Base-by-base conservation (phyloP, 2,888 invertebrate genomes). In the Nymphalis c-album region DNA sequence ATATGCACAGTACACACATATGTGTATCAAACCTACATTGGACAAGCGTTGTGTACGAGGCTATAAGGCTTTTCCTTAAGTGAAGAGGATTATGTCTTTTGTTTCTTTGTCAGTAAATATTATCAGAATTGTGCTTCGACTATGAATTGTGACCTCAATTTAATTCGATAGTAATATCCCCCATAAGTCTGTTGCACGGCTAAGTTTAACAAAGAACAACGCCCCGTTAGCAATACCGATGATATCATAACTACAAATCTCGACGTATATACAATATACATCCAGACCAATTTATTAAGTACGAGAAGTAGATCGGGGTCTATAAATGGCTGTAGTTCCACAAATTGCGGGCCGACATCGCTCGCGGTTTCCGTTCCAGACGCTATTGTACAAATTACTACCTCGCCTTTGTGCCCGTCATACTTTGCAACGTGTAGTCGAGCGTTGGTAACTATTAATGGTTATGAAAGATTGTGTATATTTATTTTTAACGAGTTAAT, bases 341-440 rank as follows among this genome's bases (percentile, higher is more conserved):
- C 67, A 70, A 70, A 70, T 70, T 70, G 64, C 61, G 59, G 40
- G 57, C 67, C 46, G 45, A 61, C 55, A 60, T 47, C 16, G 47
- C 51, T 46, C 46, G 60, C n/a, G 31, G 53, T 64, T 67, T 70
- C 70, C 70, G 61, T 61, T 67, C 61, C 53, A 62, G 67, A 64
- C 61, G 40, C 64, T 53, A 61, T 70, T 70, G 63, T 64, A 47
- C 50, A 51, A 61, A 64, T 67, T 67, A 61, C 51, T 50, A 60
- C 17, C 31, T 55, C 31, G 31, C 55, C 40, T 60, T 26, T 53
- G 13, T 57, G 18, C 18, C 17, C 35, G 20, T 26, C 45, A 20
- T 60, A 60, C 55, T 55, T 65, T 55, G 35, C 18, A 59, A 26
- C 51, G 10, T 17, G 26, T 31, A 48, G 35, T 57, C 17, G 57